Evolutionary conservation across 2,888 invertebrate species (phyloP).

Genomic region (Cecidostiba fungosa): DNA sequence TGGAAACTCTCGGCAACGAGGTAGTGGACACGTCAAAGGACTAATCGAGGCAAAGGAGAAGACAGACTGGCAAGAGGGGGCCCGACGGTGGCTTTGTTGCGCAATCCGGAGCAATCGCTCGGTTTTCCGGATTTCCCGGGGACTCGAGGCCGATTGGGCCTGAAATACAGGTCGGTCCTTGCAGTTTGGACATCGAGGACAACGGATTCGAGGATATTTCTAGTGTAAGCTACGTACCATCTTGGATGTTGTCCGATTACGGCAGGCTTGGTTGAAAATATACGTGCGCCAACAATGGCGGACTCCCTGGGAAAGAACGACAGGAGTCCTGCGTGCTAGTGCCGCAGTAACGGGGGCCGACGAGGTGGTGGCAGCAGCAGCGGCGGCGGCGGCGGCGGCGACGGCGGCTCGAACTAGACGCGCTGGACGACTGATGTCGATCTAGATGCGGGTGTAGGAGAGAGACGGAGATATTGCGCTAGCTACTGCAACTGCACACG

Average conservation of each 20-base stretch:
- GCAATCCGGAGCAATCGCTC: conserved; percentile 76
- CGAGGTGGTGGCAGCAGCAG: neutral
- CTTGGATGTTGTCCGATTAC: conserved; percentile 92
- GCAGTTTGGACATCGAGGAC: neutral
- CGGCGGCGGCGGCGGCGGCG: neutral
- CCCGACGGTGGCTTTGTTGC: conserved; percentile 71
- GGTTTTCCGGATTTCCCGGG: conserved; percentile 67
- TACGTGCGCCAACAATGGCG: conserved; percentile 93
- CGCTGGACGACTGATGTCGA: neutral
- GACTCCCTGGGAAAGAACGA: conserved; percentile 89
- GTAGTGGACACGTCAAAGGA: neutral
- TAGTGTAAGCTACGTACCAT: conserved; percentile 85
- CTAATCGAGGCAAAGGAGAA: neutral
- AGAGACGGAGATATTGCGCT: too few species aligned
- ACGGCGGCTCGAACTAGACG: neutral
- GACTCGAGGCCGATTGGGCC: conserved; percentile 49
- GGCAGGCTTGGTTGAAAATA: conserved; percentile 86
- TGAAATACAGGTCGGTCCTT: conserved; percentile 70
- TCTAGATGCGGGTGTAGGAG: too few species aligned
- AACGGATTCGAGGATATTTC: conserved; percentile 54
- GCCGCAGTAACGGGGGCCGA: neutral
- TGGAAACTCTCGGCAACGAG: neutral
- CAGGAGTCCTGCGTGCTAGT: conserved; percentile 29
- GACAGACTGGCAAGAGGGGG: neutral
- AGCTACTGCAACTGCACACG: too few species aligned